Evolutionary conservation across 2,113 vertebrate genomes (phyloP).

Genomic region (Cyrtonyx montezumae): DNA sequence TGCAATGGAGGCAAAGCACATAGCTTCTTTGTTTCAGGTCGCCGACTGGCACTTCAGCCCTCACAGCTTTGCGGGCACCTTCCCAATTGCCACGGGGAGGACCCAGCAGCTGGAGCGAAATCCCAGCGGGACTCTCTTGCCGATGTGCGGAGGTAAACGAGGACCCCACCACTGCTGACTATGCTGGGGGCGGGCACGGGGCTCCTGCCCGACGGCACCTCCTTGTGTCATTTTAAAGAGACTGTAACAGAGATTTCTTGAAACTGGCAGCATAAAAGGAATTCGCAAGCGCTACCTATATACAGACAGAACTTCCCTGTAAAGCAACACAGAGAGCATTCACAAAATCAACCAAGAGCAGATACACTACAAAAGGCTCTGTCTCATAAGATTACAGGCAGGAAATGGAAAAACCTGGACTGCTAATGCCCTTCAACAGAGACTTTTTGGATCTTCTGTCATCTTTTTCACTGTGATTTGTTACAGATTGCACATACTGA

Average conservation of each 20-base stretch:
- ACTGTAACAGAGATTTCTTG: background rate
- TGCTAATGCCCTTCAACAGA: background rate
- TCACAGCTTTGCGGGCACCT: background rate
- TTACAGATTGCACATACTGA: background rate
- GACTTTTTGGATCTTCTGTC: background rate
- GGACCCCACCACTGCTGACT: accelerated
- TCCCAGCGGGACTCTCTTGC: background rate
- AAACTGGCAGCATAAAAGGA: background rate
- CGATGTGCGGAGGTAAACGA: background rate
- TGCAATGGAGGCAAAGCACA: background rate
- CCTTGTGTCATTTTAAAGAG: background rate
- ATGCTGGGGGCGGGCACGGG: background rate
- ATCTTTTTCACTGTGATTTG: background rate
- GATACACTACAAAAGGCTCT: background rate
- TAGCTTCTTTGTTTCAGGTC: background rate
- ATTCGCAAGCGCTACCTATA: background rate
- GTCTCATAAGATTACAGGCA: background rate
- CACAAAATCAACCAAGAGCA: background rate
- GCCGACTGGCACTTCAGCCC: background rate
- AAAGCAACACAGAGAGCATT: background rate
- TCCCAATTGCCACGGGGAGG: accelerated
- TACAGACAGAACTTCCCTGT: background rate
- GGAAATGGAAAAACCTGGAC: background rate
- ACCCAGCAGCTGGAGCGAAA: background rate
- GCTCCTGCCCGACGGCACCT: background rate